Conservation (phyloP, 2,888 invertebrate genomes). For the Neria commutata region DNA sequence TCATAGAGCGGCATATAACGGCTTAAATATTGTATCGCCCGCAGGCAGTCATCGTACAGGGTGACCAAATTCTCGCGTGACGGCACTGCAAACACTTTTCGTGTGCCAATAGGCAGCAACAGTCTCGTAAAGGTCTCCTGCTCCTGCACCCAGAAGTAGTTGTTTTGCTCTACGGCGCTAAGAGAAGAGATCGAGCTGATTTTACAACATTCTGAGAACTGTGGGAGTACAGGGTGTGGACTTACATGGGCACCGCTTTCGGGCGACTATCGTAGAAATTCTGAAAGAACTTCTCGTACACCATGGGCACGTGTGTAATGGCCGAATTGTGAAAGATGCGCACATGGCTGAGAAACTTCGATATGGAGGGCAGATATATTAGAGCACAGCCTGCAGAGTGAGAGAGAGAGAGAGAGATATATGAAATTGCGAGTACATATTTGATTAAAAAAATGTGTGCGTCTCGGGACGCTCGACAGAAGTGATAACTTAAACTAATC, state of each 20-base stretch:
- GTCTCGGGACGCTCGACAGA: too few relatives aligned
- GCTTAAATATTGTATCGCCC: conserved; percentile 48
- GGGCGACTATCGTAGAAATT: conserved; percentile 56
- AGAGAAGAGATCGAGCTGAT: not conserved
- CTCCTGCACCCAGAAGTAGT: conserved; percentile 55
- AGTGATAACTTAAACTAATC: too few relatives aligned
- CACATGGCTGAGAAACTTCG: conserved; percentile 56
- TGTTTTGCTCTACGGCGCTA: conserved; percentile 29
- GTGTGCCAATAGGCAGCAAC: conserved; percentile 56
- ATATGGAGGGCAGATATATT: conserved; percentile 57
- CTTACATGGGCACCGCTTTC: conserved; percentile 49
- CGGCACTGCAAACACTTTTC: conserved; percentile 47
- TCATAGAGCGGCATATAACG: conserved; percentile 49
- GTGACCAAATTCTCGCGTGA: conserved; percentile 52
- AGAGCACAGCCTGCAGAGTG: conserved; percentile 55
- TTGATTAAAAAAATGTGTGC: too few relatives aligned
- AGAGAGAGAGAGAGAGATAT: too few relatives aligned
- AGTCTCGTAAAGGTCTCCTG: conserved; percentile 50
- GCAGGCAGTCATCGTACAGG: conserved; percentile 55
- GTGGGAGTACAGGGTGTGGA: conserved; percentile 15
- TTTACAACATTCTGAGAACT: not conserved
- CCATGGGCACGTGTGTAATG: conserved; percentile 59
- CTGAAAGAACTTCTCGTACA: conserved; percentile 58
- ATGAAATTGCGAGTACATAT: not conserved
- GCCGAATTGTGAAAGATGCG: conserved; percentile 59